phyloP scores from a whole-genome alignment of 1,140 invertebrate species.

The Oreohelix idahoensis region DNA sequence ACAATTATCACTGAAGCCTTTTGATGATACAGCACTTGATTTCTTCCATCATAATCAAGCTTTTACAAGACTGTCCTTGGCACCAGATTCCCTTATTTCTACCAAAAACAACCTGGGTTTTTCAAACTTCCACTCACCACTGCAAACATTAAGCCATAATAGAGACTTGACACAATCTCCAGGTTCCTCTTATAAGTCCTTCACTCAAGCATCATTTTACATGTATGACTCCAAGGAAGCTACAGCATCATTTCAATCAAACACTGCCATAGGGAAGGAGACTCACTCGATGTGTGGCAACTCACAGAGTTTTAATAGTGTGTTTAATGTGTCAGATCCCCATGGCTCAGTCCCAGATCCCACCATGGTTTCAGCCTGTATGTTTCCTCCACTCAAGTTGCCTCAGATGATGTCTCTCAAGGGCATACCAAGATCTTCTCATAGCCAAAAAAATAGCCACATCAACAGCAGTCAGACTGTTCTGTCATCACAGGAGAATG shows the following conservation, averaged over 20 bases:
- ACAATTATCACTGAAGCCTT: not conserved
- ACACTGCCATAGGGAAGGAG: not conserved
- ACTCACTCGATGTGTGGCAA: not conserved
- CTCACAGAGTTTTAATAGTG: not conserved
- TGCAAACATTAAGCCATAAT: not conserved
- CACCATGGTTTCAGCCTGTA: not conserved
- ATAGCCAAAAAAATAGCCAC: not conserved
- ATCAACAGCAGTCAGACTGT: not conserved
- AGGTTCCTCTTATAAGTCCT: constrained; percentile 13
- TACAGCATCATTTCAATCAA: constrained; percentile 7
- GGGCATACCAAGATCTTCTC: not conserved
- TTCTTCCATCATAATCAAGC: constrained; percentile 38
- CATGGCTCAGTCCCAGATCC: not conserved
- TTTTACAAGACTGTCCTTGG: constrained; percentile 28
- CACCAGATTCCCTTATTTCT: constrained; percentile 20
- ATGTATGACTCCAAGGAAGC: not conserved
- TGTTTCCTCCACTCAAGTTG: constrained; percentile 17
- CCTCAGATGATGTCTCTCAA: constrained; percentile 9
- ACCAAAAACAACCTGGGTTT: not conserved
- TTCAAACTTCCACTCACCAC: constrained; percentile 20
- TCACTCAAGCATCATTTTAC: constrained; percentile 20
- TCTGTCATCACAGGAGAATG: not conserved
- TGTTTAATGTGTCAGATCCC: not conserved
- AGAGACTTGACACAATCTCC: not conserved
- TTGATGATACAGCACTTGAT: constrained; percentile 37